Percentiles rank a stretch among this genome's conserved stretches.
Conservation (phyloP, 2,888 invertebrate genomes). For the Poecilobothrus nobilitatus region DNA sequence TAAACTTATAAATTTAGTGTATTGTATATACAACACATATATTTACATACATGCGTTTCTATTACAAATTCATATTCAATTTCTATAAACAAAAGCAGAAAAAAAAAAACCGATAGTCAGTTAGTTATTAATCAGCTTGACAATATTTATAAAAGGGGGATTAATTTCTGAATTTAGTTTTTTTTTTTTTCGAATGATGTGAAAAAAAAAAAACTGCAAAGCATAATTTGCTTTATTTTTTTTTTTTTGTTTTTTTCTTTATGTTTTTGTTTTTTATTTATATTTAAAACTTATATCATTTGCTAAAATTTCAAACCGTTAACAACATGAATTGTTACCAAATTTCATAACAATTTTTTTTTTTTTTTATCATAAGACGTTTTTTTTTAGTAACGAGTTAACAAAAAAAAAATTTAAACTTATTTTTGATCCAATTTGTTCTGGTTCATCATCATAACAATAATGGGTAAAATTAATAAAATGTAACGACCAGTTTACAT, state of each 20-base stretch:
- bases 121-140: neutral
- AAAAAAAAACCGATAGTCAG: neutral
- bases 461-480: neutral
- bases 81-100: no score
- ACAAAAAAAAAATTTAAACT: neutral
- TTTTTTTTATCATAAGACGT: no score
- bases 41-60: no score
- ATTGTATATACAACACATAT: no score
- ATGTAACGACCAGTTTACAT: no score
- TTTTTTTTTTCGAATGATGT: neutral
- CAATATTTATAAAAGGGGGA: neutral
- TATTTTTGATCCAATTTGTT: slow-evolving; percentile 5
- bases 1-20: no score
- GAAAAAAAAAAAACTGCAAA: neutral
- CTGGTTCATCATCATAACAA: slow-evolving; percentile 1
- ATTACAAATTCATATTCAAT: no score
- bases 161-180: neutral
- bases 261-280: no score
- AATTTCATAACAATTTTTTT: no score
- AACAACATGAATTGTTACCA: neutral
- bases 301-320: neutral
- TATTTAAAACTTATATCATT: neutral
- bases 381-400: neutral
- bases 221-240: no score
- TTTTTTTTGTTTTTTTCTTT: no score